Evolutionary conservation across 2,797 vertebrate genomes (phyloP), one percentile per base, ranked within the genome.

Genomic region (Aeoliscus strigatus): DNA sequence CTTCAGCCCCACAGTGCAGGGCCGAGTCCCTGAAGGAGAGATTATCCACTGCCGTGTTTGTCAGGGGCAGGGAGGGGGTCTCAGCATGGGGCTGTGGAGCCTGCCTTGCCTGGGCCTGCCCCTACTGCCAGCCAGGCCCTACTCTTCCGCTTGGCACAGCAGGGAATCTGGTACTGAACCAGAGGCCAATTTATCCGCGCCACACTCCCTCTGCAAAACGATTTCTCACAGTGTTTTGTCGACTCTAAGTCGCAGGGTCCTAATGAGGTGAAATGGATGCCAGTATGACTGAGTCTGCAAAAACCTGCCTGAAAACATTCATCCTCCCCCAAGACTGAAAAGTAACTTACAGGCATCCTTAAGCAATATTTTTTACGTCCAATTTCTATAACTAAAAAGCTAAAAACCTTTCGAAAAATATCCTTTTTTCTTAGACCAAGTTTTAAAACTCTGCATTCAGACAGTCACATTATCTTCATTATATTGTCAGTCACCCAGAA

Each of bases 41-140:
- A 80, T 73, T 86, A 88, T 89, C 84, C 73, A 84, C 86, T 84
- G 80, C 80, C 77, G 62, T 86, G 83, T 88, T 88, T 89, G 70
- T 84, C 79, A 77, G 84, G 37, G 63, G 37, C 48, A 64, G 77
- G 88, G 81, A 88, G 90, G 89, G 80, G 47, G 61, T 75, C 83
- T 60, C 88, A 85, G 82, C 82, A 59, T 85, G 89, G 27, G 75
- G 71, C 73, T 38, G 8, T 56, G 66, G 51, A 67, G 70, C 59
- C 47, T 58, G 68, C 85, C 83, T 52, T 83, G 89, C 82, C 84
- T 73, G 86, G 89, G 73, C 86, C 89, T 91, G 90, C 88, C 88
- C 84, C 73, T 77, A 78, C 84, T 86, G 79, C 84, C 86, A 62
- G 57, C 84, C 66, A 69, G 84, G 66, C 79, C 77, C 80, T 74